phyloP scores from a whole-genome alignment of 2,888 invertebrate genomes.

The Diadegma fenestrale region DNA sequence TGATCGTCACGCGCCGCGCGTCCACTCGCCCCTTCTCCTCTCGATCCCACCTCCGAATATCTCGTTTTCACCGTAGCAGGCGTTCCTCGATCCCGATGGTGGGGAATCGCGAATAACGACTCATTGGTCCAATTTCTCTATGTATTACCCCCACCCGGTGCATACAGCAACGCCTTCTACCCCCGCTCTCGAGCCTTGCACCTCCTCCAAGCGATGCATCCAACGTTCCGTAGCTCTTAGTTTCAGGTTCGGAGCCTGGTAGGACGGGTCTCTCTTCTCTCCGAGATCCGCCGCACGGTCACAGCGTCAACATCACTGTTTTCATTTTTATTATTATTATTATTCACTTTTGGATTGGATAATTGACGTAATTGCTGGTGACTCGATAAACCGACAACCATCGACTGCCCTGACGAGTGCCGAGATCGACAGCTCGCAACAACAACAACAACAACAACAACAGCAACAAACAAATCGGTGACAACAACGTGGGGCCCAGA shows the following conservation, averaged over 20 bases:
- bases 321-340: constrained; percentile 17
- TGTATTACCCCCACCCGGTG: constrained; percentile 78
- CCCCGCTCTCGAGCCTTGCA: constrained; percentile 76
- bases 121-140: constrained; percentile 78
- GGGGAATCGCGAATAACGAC: constrained; percentile 79
- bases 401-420: background rate
- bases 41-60: constrained; percentile 70
- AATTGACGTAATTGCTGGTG: background rate
- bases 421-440: background rate
- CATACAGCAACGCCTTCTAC: constrained; percentile 76
- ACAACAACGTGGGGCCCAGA: constrained; percentile 7
- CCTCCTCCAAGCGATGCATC: constrained; percentile 84
- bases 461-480: constrained; percentile 2
- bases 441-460: constrained; percentile 5
- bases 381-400: background rate
- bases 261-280: constrained; percentile 83
- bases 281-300: constrained; percentile 69
- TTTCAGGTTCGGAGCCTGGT: constrained; percentile 85
- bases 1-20: constrained; percentile 73
- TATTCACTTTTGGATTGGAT: constrained; percentile 14
- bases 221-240: constrained; percentile 84
- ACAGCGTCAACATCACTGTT: constrained; percentile 50
- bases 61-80: constrained; percentile 75
- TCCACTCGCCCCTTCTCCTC: constrained; percentile 28
- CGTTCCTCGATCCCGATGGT: constrained; percentile 78